Percentiles rank a stretch among this genome's conserved stretches.
Conservation (phyloP, 2,888 invertebrate genomes). For the Suillia variegata region DNA sequence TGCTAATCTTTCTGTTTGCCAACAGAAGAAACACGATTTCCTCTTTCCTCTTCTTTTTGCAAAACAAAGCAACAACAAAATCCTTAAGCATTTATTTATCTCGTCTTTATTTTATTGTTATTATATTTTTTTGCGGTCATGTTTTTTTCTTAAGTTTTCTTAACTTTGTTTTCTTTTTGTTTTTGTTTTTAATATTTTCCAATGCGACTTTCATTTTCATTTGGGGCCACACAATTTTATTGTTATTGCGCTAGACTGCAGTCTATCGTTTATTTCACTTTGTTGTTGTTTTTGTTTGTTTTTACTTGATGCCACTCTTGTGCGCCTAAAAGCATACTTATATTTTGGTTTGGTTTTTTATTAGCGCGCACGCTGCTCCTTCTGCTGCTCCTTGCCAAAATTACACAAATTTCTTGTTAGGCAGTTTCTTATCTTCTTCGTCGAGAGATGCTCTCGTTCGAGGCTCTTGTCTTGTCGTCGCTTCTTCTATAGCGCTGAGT, state of each 20-base stretch:
- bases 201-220: neutral
- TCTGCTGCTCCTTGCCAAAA: neutral
- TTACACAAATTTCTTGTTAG: no score
- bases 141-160: neutral
- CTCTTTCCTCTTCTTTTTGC: neutral
- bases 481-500: neutral
- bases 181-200: conserved; percentile 1
- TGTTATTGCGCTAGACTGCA: neutral
- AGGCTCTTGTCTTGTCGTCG: neutral
- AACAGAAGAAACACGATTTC: neutral
- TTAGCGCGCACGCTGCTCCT: conserved; percentile 18
- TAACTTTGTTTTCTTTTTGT: neutral
- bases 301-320: no score
- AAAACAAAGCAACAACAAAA: neutral
- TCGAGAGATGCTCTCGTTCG: no score
- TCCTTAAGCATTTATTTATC: neutral
- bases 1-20: neutral
- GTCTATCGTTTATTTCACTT: no score
- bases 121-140: neutral
- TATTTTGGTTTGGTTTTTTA: conserved; percentile 29
- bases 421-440: no score
- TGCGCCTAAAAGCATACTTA: neutral
- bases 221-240: neutral
- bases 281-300: no score
- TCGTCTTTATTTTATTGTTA: neutral